Base-by-base conservation (phyloP, 2,797 vertebrate genomes). In the Columba guinea region DNA sequence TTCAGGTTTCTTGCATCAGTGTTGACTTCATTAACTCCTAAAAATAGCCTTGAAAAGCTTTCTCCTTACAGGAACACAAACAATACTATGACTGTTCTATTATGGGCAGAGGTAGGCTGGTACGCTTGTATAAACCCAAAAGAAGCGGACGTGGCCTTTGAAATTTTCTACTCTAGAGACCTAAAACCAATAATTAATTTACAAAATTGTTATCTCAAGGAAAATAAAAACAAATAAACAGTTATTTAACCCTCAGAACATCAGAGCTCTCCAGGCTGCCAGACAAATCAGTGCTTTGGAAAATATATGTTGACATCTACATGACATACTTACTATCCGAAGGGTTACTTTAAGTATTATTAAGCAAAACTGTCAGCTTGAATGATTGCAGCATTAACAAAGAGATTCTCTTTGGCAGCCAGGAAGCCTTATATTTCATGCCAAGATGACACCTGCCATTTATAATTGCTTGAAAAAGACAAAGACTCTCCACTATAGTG, bases 401-500 rank as follows among this genome's bases (percentile, higher is more conserved):
- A 84, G 22, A 91, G 70, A 59, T 76, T 91, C 58, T 87, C 62
- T 83, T 94, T 89, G 83, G 86, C 84, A 95, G 83, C 67, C 1
- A 3, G n/a, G 41, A 84, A 82, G 41, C 64, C 70, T 65, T 89
- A 18, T 71, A 94, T 60, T 60, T 93, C 89, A 86, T 76, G 78
- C 84, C 84, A 91, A 85, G 55, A 89, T 84, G 93, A 89, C 87
- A 96, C 64, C 84, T 94, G 88, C 79, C 95, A 96, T 95, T 96
- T 93, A 89, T 77, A 92, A 91, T 87, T 84, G 44, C 80, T 88
- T 77, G 28, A 87, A 90, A 64, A 78, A 91, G 80, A 87, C 93
- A 89, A 92, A 79, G 35, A 62, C 81, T 64, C 73, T 89, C 30
- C 41, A 71, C 52, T 69, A 68, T 28, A 32, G 46, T 35, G 26